Evolutionary conservation across 2,113 vertebrate species (phyloP).

Genomic region (Neotoma lepida): DNA sequence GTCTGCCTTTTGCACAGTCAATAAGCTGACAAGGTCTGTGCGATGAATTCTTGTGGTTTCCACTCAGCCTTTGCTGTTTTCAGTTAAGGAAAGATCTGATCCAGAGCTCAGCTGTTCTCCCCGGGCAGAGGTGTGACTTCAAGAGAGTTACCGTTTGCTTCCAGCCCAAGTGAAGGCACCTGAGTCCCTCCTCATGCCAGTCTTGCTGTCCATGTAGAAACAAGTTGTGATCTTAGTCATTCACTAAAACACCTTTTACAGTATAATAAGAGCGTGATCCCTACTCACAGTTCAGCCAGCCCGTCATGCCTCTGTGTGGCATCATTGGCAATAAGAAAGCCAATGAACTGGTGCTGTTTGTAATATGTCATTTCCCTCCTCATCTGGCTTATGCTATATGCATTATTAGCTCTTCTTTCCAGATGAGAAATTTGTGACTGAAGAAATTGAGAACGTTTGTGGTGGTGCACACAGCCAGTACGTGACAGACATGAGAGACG

Average conservation of each 20-base stretch:
- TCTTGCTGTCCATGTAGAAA: background rate
- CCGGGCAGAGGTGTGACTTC: background rate
- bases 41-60: background rate
- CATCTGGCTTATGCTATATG: background rate
- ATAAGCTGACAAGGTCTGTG: background rate
- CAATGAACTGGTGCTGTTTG: fast-evolving
- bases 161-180: background rate
- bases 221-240: too few relatives aligned
- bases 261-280: background rate
- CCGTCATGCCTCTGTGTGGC: fast-evolving
- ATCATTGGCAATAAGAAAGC: background rate
- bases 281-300: background rate
- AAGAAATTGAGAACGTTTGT: background rate
- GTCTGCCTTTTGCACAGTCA: background rate
- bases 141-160: background rate
- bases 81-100: background rate
- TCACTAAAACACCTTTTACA: background rate
- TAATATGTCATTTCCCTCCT: background rate
- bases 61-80: background rate
- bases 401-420: background rate
- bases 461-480: background rate
- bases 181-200: fast-evolving
- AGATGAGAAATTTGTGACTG: background rate
- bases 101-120: too few relatives aligned
- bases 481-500: background rate